Conservation (phyloP, 2,113 vertebrate species). For the Gambusia affinis region DNA sequence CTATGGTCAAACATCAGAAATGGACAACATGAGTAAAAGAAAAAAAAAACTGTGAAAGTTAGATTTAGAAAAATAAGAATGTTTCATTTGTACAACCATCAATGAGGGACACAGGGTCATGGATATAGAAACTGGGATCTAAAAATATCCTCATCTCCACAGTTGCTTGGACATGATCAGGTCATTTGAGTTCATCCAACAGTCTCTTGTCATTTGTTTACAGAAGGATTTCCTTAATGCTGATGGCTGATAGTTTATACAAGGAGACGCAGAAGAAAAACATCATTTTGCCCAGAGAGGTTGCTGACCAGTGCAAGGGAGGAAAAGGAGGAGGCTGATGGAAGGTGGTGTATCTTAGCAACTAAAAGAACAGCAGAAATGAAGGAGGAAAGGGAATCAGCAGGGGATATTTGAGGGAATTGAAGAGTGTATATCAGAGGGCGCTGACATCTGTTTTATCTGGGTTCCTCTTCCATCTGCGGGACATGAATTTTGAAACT, state of each 20-base stretch:
- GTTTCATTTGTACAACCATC: neutral
- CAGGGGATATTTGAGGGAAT: conserved; percentile 51
- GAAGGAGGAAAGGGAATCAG: conserved; percentile 57
- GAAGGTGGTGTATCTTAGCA: conserved; percentile 27
- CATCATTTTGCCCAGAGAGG: conserved; percentile 36
- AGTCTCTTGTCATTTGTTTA: conserved; percentile 68
- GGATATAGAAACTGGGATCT: conserved; percentile 9
- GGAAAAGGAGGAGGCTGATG: conserved; percentile 8
- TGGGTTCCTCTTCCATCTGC: conserved; percentile 36
- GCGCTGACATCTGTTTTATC: conserved; percentile 41
- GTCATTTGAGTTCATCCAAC: conserved; percentile 56
- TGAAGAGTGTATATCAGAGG: conserved; percentile 30
- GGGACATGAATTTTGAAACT: conserved; percentile 17
- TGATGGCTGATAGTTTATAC: conserved; percentile 72
- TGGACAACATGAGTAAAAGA: no score
- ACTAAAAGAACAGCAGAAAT: conserved; percentile 35
- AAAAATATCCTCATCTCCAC: conserved; percentile 48
- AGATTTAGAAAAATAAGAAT: no score
- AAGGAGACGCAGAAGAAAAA: conserved; percentile 54
- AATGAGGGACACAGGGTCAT: conserved; percentile 16
- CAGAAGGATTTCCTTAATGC: conserved; percentile 73
- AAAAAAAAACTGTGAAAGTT: no score
- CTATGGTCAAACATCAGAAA: no score
- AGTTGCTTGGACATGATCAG: conserved; percentile 54
- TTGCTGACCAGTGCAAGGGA: conserved; percentile 16